Conservation (phyloP, 2,888 invertebrate species). For the Catocala sponsa region DNA sequence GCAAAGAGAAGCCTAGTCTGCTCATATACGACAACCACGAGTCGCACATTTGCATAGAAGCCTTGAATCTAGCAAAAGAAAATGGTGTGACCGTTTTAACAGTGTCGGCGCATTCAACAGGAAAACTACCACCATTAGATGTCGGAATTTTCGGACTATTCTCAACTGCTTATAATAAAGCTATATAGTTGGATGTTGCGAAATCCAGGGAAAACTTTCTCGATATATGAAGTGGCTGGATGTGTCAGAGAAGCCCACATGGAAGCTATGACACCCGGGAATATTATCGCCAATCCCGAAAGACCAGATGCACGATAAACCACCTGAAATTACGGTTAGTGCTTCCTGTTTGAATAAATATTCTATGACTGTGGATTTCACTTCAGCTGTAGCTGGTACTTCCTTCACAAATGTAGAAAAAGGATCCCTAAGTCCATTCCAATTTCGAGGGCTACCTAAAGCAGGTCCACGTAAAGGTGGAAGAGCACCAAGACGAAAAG, state of each 20-base stretch:
- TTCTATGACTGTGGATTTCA: no score
- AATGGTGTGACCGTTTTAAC: slow-evolving; percentile 67
- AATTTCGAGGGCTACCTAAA: no score
- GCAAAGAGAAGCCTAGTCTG: slow-evolving; percentile 48
- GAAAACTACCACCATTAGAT: slow-evolving; percentile 63
- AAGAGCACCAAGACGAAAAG: no score
- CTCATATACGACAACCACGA: slow-evolving; percentile 62
- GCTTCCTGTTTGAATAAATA: no score
- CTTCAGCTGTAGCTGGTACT: no score
- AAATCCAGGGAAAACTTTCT: slow-evolving; percentile 66
- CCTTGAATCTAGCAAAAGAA: slow-evolving; percentile 48
- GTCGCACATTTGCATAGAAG: slow-evolving; percentile 80
- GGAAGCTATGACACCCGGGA: slow-evolving; percentile 59
- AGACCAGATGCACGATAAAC: no score
- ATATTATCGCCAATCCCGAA: slow-evolving; percentile 41
- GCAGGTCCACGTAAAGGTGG: no score
- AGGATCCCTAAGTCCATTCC: no score
- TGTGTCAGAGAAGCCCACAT: slow-evolving; percentile 59
- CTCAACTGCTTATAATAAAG: slow-evolving; percentile 46
- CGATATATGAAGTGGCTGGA: slow-evolving; percentile 68
- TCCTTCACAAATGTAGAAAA: no score
- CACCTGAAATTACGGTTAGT: no score
- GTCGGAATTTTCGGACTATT: slow-evolving; percentile 52
- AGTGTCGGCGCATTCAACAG: slow-evolving; percentile 68
- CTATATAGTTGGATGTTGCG: slow-evolving; percentile 59